A percentile compares a stretch with the other conserved stretches of the same genome.
Evolutionary conservation across 37 sponge, comb jelly and placozoan genomes (phyloP).

Genomic region (Hormiphora californensis): DNA sequence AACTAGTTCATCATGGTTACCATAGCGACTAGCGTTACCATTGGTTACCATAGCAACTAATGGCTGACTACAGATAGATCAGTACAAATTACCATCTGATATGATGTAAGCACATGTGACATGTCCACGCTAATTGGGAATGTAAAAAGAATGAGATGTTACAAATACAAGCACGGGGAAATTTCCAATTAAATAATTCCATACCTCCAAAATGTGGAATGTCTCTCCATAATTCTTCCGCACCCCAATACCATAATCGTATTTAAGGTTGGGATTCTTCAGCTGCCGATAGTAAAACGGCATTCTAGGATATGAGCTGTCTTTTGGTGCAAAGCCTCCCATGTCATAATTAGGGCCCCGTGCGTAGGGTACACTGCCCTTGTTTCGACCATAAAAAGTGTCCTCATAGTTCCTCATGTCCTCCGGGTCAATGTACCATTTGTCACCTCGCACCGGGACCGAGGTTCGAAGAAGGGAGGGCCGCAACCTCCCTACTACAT

Average conservation of each 20-base stretch:
- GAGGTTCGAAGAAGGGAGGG: no score
- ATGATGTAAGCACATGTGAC: no score
- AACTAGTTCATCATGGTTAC: no score
- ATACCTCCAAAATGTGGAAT: conserved; percentile 39
- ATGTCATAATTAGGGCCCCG: background rate
- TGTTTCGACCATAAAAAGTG: background rate
- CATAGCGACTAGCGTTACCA: no score
- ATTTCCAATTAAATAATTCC: no score
- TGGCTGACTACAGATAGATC: no score
- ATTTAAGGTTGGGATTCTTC: conserved; percentile 17
- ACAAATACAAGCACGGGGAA: no score
- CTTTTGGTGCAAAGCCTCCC: background rate
- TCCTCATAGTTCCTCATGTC: background rate
- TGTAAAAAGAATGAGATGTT: no score
- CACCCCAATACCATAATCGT: background rate
- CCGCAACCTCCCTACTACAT: no score
- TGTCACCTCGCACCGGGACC: conserved; percentile 36
- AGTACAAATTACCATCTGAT: no score
- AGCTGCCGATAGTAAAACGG: conserved; percentile 13
- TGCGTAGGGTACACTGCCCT: background rate
- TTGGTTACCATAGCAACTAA: no score
- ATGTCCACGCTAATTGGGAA: no score
- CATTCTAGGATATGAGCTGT: conserved; percentile 33
- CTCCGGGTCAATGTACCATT: conserved; percentile 52
- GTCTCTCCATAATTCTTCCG: conserved; percentile 28